Conservation (phyloP, 2,113 vertebrate species). For the Symphodus melops region DNA sequence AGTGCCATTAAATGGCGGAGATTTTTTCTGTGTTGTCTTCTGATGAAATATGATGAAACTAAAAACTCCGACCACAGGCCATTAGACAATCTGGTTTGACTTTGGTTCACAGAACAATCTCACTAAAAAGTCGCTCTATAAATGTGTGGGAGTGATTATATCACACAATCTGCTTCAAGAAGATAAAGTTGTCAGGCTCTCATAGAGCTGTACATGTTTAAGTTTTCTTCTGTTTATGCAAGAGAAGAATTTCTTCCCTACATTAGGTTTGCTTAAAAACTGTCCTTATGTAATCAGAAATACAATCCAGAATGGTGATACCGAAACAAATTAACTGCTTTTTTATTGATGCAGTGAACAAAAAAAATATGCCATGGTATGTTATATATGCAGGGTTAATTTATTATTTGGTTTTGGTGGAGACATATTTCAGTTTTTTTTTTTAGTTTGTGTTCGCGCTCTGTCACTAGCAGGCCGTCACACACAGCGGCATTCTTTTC, state of each 20-base stretch:
- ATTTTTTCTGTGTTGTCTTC: neutral
- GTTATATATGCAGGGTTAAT: neutral
- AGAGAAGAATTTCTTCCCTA: neutral
- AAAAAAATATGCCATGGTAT: neutral
- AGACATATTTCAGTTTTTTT: neutral
- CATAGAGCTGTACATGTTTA: neutral
- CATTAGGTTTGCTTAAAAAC: neutral
- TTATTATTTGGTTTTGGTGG: neutral
- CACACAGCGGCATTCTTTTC: constrained; percentile 35
- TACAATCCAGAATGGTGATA: neutral
- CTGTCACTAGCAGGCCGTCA: constrained; percentile 13
- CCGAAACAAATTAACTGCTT: neutral
- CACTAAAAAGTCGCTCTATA: neutral
- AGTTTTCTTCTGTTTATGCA: neutral
- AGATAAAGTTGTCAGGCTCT: neutral
- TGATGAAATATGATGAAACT: neutral
- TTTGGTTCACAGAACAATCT: neutral
- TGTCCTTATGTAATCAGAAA: neutral
- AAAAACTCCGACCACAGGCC: neutral
- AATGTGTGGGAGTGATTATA: constrained; percentile 1
- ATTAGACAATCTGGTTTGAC: neutral
- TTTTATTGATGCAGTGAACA: neutral
- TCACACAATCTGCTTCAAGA: neutral
- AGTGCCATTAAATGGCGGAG: neutral
- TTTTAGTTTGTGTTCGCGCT: constrained; percentile 9